Base-by-base conservation (phyloP, 1,140 invertebrate species). In the Kradibia gibbosae region DNA sequence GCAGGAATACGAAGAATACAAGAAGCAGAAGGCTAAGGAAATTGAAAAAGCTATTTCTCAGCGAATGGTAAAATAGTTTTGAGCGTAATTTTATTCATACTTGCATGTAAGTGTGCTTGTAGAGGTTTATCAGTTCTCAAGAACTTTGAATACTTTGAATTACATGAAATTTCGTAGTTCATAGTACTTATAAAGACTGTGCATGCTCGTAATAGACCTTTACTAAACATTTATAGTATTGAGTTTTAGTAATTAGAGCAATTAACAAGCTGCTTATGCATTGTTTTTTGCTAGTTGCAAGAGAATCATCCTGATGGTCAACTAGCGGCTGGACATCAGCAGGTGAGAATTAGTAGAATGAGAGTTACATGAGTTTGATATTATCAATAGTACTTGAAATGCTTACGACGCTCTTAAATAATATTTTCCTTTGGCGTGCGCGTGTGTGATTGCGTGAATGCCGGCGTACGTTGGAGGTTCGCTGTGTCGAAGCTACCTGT, bases 1-100 rank as follows among this genome's bases (percentile, higher is more conserved):
- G 78, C 94, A 97, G 83, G 97, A 98, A 86, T 95, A 95, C 84
- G 89, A 94, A 82, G 92, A 93, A 83, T 98, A 94, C 88, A 93
- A 95, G 87, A 89, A 89, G 53, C 90, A 93, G 80, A 92, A 94
- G 10, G 91, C 95, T 81, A 90, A 93, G 83, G 95, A 95, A 90
- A 93, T 96, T 22, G 91, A 94, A 74, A 90, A 91, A 83, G 85
- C 94, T 85, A 91, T 94, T 75, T 91, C 92, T 0, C 89, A 93
- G 85, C 94, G 94, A 86, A 89, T 93, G 86, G 93, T 94, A 89
- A 91, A 88, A 36, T 72, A n/a, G 83, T 45, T 45, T 36, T 50
- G 67, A 45, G 20, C 17, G 28, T 65, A 76, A 60, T 20, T 45
- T 76, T 20, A 25, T 28, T 1, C 17, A 28, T 48, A 22, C 31